Evolutionary conservation across 2,113 vertebrate genomes (phyloP).

Genomic region (Hassar affinis): DNA sequence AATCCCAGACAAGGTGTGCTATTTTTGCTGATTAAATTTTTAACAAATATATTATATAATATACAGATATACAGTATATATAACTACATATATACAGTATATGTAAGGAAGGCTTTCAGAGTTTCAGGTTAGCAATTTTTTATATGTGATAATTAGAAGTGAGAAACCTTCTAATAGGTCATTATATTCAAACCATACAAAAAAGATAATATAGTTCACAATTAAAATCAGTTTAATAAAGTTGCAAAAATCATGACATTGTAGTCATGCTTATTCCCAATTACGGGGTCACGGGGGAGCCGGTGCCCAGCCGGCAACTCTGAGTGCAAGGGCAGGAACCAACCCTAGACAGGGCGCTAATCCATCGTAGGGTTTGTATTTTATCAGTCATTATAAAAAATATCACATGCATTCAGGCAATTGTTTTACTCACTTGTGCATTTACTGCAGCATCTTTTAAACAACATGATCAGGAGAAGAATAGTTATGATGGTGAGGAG

Average conservation of each 20-base stretch:
- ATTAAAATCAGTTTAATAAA: no score
- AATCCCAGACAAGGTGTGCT: not conserved
- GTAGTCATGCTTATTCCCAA: no score
- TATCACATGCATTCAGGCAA: not conserved
- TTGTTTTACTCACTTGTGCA: conserved; percentile 11
- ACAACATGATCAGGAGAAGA: conserved; percentile 26
- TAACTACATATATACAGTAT: no score
- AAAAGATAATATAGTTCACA: not conserved
- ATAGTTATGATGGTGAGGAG: conserved; percentile 21
- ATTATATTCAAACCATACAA: not conserved
- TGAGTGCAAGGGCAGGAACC: no score
- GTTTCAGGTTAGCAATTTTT: not conserved
- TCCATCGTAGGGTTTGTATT: no score
- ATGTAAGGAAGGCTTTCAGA: not conserved
- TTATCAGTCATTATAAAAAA: not conserved
- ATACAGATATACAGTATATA: no score
- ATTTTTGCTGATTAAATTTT: not conserved
- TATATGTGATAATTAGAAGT: not conserved
- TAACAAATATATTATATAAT: no score
- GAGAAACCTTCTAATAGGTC: not conserved
- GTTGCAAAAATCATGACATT: not conserved
- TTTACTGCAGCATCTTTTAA: not conserved
- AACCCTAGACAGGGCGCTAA: no score
- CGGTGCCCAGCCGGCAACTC: no score
- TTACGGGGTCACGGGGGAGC: no score